A percentile compares a stretch with the other conserved stretches of the same genome.
Evolutionary conservation across 2,888 invertebrate genomes (phyloP).

Genomic region (Xylota sylvarum): DNA sequence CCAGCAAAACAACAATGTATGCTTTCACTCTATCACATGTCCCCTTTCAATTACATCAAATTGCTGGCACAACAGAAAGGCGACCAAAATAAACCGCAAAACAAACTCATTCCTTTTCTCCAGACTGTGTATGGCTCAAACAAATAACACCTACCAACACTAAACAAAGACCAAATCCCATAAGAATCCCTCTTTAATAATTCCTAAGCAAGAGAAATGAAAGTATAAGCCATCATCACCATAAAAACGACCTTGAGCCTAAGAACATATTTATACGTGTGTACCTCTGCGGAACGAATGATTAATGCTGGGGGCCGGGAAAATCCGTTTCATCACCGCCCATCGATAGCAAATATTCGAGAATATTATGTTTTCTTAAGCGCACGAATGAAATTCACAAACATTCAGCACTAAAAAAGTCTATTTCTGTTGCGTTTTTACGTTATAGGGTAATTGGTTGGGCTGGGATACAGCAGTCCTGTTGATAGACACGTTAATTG

Average conservation of each 20-base stretch:
- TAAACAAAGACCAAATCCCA: conserved; percentile 1
- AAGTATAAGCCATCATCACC: not conserved
- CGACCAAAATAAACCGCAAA: too few relatives aligned
- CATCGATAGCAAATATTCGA: not conserved
- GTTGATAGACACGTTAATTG: conserved; percentile 45
- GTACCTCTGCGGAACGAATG: not conserved
- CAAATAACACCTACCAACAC: not conserved
- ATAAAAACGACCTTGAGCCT: not conserved
- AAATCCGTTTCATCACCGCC: conserved; percentile 8
- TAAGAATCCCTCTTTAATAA: not conserved
- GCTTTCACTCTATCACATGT: too few relatives aligned
- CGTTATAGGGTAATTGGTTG: conserved; percentile 1
- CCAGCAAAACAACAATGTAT: too few relatives aligned
- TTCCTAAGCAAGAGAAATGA: not conserved
- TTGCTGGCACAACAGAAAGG: too few relatives aligned
- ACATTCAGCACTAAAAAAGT: not conserved
- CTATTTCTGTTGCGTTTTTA: conserved; percentile 11
- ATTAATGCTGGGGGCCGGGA: conserved; percentile 12
- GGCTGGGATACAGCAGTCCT: not conserved
- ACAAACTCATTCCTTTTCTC: not conserved
- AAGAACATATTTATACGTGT: not conserved
- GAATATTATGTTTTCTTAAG: not conserved
- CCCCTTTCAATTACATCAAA: too few relatives aligned
- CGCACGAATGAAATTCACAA: conserved; percentile 15
- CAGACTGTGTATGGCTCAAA: not conserved